Base-by-base conservation (phyloP, 2,888 invertebrate genomes). In the Acronicta aceris region DNA sequence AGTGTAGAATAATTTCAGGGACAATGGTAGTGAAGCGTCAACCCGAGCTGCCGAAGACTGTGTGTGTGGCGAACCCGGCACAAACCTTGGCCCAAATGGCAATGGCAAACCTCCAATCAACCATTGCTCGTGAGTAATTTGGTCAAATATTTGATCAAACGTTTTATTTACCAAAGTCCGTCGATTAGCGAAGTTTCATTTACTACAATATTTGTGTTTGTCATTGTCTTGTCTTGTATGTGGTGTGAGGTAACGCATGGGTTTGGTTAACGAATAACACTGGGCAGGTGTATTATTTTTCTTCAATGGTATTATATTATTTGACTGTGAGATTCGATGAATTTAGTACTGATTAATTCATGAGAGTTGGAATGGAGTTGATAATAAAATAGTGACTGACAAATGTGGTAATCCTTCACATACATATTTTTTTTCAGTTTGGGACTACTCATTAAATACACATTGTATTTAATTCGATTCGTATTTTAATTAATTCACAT, bases 21-120 rank as follows among this genome's bases (percentile, higher is more conserved):
- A 95, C 87, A 94, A 93, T 87, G 93, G 92, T 84, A 95, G 95
- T 84, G 95, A 94, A 75, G 94, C 95, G 41, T 94, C 95, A 15
- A 95, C 95, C 43, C 88, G 93, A 17, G 82, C 91, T 42, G 94
- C 92, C 12, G 95, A 92, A 71, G 95, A 93, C 67, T 89, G 82
- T 74, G 89, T 78, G 40, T 92, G 92, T 78, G 89, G 86, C 10
- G 88, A 81, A 13, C 71, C 85, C 47, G 77, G 41, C 60, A 71
- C 69, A 45, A 63, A 55, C 74, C 75, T 30, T 54, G 81, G 81
- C 59, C 78, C 83, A 73, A 87, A 87, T 70, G 81, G 87, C 85
- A 93, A 93, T 86, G 92, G 90, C 70, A 93, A 93, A 81, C 85
- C 90, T 8, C 65, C 83, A 49, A 79, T 81, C 78, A 93, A 94